Percentiles rank a stretch among this genome's conserved stretches.
Evolutionary conservation across 2,888 invertebrate species (phyloP).

Genomic region (Thereva unica): DNA sequence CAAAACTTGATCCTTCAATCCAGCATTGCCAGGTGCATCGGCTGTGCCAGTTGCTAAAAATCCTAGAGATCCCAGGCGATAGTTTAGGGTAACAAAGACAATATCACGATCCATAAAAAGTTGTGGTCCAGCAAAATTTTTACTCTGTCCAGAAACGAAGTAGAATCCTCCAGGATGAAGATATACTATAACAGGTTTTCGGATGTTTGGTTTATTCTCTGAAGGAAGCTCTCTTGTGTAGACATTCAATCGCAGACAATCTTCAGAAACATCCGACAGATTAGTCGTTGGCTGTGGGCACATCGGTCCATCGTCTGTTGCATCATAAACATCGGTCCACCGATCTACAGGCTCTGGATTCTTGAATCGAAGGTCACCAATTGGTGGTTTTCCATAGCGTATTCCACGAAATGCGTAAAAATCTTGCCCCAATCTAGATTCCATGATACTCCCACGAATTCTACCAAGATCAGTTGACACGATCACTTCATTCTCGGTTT

Average conservation of each 20-base stretch:
- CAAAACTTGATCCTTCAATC: constrained; percentile 63
- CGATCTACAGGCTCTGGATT: constrained; percentile 49
- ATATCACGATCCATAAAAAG: constrained; percentile 65
- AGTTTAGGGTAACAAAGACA: constrained; percentile 66
- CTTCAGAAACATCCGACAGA: constrained; percentile 53
- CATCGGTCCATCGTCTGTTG: constrained; percentile 50
- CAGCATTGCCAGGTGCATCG: constrained; percentile 62
- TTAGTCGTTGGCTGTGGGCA: constrained; percentile 44
- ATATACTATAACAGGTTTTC: constrained; percentile 64
- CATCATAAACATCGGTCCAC: constrained; percentile 52
- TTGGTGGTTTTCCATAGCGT: constrained; percentile 56
- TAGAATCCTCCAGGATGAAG: constrained; percentile 70
- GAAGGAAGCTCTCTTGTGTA: constrained; percentile 54
- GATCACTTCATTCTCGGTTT: neutral
- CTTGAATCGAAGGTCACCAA: constrained; percentile 52
- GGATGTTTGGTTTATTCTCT: constrained; percentile 1
- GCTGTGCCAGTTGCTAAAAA: constrained; percentile 60
- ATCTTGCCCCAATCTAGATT: constrained; percentile 43
- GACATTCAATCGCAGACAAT: constrained; percentile 62
- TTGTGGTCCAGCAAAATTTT: constrained; percentile 60
- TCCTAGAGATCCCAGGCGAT: constrained; percentile 64
- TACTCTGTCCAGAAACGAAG: constrained; percentile 54
- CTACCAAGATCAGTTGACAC: constrained; percentile 46
- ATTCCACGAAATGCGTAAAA: constrained; percentile 51
- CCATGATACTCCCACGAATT: constrained; percentile 54